Evolutionary conservation across 2,797 vertebrate species (phyloP), one percentile per base, ranked within the genome.

Genomic region (Tangara arthus): DNA sequence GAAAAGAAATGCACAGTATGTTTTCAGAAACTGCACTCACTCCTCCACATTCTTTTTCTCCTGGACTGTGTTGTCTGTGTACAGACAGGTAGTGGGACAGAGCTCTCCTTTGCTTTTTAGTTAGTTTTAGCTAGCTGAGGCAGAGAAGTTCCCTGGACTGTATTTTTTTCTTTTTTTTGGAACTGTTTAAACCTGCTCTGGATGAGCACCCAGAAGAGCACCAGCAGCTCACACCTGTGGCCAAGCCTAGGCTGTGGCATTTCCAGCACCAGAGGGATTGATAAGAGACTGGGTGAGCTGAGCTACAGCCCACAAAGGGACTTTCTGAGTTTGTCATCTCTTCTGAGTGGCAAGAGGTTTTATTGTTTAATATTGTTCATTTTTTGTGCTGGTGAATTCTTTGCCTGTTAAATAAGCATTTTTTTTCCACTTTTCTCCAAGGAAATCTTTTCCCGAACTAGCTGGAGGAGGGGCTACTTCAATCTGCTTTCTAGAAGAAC

Each of bases 241-340:
- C 11, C 0, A 0, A 8, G 16, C 16, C 34, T 37, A 16, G 24
- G 34, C 34, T 2, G 6, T 0, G 8, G 11, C 24, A 37, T 9
- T 59, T 37, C 11, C 56, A 37, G 34, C 16, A 9, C 12, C 3
- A 2, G 16, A 28, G 18, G 26, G 18, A 14, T 8, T 60, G 35
- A 60, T 39, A 9, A 60, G 18, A 28, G 57, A 39, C 57, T 39
- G 57, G 4, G 35, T 20, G 57, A 60, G 57, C 57, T 27, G 26
- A 60, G 26, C 57, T 28, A 4, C 26, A 39, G 6, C 26, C 12
- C 57, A 60, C 6, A 5, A 1, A 30, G 5, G 13, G 27, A 60
- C 37, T 60, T 37, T 0, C 24, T 28, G 57, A 20, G 12, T 39
- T 3, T 39, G 26, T 39, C 12, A 28, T 15, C 57, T 28, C 35